Evolutionary conservation across 2,888 invertebrate species (phyloP).

Genomic region (Cephus pygmeus): DNA sequence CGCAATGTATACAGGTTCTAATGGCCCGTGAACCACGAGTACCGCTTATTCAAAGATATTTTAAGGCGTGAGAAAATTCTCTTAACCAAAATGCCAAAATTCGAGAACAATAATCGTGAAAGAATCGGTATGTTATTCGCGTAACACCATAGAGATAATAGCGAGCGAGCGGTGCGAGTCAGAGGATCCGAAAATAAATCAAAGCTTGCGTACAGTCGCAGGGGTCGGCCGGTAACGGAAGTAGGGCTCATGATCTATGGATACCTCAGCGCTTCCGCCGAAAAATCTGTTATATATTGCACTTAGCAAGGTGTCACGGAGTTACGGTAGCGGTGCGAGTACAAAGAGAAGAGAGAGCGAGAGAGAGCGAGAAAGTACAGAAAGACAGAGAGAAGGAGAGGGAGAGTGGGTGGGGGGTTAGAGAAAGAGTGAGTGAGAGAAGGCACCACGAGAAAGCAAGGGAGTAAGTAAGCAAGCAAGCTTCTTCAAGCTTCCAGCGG

Average conservation of each 20-base stretch:
- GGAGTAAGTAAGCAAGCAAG: background rate
- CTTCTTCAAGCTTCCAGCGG: conserved; percentile 30
- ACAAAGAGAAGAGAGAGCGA: background rate
- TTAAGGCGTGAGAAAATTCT: background rate
- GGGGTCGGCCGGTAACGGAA: conserved; percentile 49
- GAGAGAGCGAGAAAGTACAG: background rate
- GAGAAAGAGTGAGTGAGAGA: background rate
- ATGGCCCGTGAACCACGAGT: background rate
- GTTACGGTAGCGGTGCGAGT: conserved; percentile 27
- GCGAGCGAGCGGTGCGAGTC: conserved; percentile 46
- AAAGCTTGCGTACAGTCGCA: conserved; percentile 43
- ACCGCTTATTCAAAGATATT: background rate
- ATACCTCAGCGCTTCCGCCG: conserved; percentile 58
- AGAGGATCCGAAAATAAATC: conserved; percentile 53
- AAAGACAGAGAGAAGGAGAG: background rate
- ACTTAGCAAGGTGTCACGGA: conserved; percentile 50
- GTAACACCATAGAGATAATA: conserved; percentile 39
- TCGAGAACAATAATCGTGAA: background rate
- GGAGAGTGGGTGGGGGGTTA: too few species aligned
- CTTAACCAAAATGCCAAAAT: background rate
- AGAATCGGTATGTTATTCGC: background rate
- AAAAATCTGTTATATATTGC: conserved; percentile 64
- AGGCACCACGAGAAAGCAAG: background rate
- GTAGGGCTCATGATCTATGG: conserved; percentile 61
- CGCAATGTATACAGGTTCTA: background rate